Conservation (phyloP, 2,797 vertebrate species). For the Diplodus sargus region DNA sequence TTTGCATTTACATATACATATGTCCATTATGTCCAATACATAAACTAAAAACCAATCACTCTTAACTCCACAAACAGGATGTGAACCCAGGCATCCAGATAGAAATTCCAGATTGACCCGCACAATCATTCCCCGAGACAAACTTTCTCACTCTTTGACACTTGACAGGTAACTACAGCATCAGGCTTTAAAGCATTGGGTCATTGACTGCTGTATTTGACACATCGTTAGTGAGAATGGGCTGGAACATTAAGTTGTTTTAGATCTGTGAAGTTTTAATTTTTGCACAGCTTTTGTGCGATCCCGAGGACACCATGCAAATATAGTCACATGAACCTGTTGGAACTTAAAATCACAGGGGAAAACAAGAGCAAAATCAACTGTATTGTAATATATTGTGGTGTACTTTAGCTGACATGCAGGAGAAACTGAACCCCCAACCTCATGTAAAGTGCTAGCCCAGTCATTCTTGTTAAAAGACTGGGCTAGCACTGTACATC, state of each 20-base stretch:
- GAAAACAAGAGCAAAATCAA: neutral
- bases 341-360: neutral
- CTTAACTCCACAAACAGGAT: too few relatives aligned
- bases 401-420: neutral
- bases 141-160: too few relatives aligned
- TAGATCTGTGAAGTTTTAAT: neutral
- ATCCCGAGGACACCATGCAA: neutral
- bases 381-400: neutral
- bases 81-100: too few relatives aligned
- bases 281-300: neutral
- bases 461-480: neutral
- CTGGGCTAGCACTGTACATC: neutral
- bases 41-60: too few relatives aligned
- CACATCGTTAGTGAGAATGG: too few relatives aligned
- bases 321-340: neutral
- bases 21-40: too few relatives aligned
- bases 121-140: too few relatives aligned
- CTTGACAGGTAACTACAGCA: too few relatives aligned
- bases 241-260: neutral
- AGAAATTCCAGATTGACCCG: too few relatives aligned
- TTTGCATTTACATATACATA: too few relatives aligned
- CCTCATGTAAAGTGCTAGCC: neutral
- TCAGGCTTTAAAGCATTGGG: too few relatives aligned
- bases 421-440: neutral
- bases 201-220: too few relatives aligned